Evolutionary conservation across 2,888 invertebrate genomes (phyloP), one percentile per base, ranked within the genome.

Genomic region (Drosophila paucipuncta): DNA sequence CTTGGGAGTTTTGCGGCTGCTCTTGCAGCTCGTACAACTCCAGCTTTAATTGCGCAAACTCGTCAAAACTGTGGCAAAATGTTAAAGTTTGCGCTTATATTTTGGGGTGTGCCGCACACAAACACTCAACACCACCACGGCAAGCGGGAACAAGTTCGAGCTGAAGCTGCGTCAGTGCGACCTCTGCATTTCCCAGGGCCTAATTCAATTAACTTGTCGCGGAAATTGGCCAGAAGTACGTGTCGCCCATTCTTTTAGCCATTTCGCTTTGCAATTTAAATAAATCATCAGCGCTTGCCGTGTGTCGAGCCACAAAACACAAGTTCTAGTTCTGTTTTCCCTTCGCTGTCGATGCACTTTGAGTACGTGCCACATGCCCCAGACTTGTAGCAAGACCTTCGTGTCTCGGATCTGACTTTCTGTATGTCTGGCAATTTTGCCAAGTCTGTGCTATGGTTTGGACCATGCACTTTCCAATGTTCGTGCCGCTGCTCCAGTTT

Each of bases 181-280:
- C 43, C 63, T 28, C 18, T 50, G 58, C 59, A 63, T 47, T 74
- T 78, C 71, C 76, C 82, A 71, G 72, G 73, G 69, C 80, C 74
- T 76, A 84, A 86, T 86, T 86, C 87, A 86, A 89, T 86, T 89
- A 86, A 81, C 80, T 76, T 89, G 85, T 86, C 80, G 83, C 68
- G 74, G 70, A 80, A 89, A 85, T 85, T 85, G 89, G 76, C 80
- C 59, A 37, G 35, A 39, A 53, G 69, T 86, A 89, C 85, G 88
- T 85, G 85, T 77, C 69, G 77, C 66, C 68, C 67, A 64, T 76
- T 80, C 62, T 68, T 41, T n/a, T 60, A 50, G 72, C 73, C 66
- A 53, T 55, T 68, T 78, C 79, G 82, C 73, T 82, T 80, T 84
- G 88, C 89, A 92, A 92, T 92, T 92, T 91, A 86, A 91, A 92